Conservation (phyloP, 2,113 vertebrate species). For the Pseudorasbora parva region DNA sequence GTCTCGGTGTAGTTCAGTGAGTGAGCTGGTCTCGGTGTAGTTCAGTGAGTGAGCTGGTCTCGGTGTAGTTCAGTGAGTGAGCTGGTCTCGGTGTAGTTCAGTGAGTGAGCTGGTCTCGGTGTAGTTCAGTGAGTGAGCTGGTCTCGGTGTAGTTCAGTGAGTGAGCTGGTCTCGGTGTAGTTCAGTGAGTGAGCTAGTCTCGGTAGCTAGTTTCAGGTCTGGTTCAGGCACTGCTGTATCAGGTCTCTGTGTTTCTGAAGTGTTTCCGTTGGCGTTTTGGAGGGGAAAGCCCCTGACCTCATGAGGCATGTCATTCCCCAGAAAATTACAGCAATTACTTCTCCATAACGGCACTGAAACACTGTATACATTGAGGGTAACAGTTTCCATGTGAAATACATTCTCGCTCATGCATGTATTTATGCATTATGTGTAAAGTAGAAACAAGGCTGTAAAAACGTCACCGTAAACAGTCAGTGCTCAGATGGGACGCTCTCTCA, state of each 20-base stretch:
- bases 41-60: no score
- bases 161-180: no score
- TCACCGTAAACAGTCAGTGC: neutral
- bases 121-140: no score
- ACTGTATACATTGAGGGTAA: slow-evolving; percentile 30
- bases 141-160: no score
- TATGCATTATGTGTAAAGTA: slow-evolving; percentile 42
- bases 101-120: no score
- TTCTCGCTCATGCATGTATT: slow-evolving; percentile 3
- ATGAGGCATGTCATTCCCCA: slow-evolving; percentile 37
- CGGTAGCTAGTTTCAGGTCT: no score
- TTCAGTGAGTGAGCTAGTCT: no score
- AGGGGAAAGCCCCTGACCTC: slow-evolving; percentile 39
- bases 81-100: no score
- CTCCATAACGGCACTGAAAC: slow-evolving; percentile 18
- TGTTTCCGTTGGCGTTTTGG: slow-evolving; percentile 23
- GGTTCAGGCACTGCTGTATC: no score
- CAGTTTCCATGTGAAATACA: slow-evolving; percentile 24
- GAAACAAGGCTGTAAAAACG: slow-evolving; percentile 49
- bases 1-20: no score
- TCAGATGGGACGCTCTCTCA: neutral
- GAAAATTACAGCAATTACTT: slow-evolving; percentile 36
- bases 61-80: no score
- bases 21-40: no score
- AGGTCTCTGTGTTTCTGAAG: neutral